Conservation (phyloP, 2,888 invertebrate genomes). For the Tenthredo amoena region DNA sequence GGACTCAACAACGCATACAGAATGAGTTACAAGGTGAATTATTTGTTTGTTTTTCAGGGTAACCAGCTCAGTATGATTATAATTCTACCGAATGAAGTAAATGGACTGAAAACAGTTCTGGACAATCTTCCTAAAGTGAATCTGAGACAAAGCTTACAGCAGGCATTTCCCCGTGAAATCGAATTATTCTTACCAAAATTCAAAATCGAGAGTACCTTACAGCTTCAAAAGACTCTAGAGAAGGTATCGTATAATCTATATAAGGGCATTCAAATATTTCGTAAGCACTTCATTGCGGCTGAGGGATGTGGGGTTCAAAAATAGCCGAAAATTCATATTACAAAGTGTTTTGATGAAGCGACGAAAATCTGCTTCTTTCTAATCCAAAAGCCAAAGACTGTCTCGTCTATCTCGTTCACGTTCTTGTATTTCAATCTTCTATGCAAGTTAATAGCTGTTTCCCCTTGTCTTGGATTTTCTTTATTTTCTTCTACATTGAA, state of each 20-base stretch:
- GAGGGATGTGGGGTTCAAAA: not conserved
- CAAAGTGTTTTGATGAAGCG: not conserved
- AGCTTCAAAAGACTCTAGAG: conserved; percentile 82
- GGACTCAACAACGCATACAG: not conserved
- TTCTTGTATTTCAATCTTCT: not conserved
- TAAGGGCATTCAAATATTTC: not conserved
- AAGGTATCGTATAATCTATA: conserved; percentile 80
- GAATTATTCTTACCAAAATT: conserved; percentile 88
- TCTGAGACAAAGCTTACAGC: not conserved
- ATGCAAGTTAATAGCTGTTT: not conserved
- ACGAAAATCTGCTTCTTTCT: not conserved
- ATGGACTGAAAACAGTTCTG: conserved; percentile 77
- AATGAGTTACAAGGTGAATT: not conserved
- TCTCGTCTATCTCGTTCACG: not conserved
- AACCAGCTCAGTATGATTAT: conserved; percentile 87
- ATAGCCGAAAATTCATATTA: not conserved
- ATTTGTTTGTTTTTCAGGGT: conserved; percentile 74
- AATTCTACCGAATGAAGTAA: conserved; percentile 85
- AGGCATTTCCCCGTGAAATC: conserved; percentile 79
- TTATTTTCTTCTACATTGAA: not conserved
- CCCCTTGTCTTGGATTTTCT: not conserved
- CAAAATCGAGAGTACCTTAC: conserved; percentile 87
- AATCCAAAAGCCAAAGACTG: not conserved
- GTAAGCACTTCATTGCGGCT: not conserved
- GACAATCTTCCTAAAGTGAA: conserved; percentile 69